A percentile compares a stretch with the other conserved stretches of the same genome.
Evolutionary conservation across 2,113 vertebrate species (phyloP).

Genomic region (Crotalus tigris): DNA sequence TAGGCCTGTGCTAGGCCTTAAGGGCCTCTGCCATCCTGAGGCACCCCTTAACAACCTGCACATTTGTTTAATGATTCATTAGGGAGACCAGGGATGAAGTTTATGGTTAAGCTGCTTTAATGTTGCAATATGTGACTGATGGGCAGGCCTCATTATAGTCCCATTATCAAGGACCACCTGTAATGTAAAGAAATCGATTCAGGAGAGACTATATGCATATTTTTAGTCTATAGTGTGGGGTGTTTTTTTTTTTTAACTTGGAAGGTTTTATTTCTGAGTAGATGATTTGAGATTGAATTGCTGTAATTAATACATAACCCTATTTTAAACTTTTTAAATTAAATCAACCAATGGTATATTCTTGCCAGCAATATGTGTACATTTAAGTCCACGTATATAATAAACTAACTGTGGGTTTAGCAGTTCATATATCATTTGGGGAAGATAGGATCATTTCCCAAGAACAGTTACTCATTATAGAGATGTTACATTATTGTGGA

Average conservation of each 20-base stretch:
- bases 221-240: neutral
- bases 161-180: neutral
- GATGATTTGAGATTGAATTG: constrained; percentile 2
- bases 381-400: constrained; percentile 49
- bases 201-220: neutral
- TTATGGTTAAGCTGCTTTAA: neutral
- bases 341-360: neutral
- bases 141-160: neutral
- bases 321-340: constrained; percentile 24
- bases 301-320: constrained; percentile 1
- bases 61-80: neutral
- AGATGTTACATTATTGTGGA: constrained; percentile 73
- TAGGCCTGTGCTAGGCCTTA: neutral
- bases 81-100: neutral
- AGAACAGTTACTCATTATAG: constrained; percentile 69
- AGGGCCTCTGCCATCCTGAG: neutral
- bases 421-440: constrained; percentile 63
- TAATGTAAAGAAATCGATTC: constrained; percentile 17
- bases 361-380: constrained; percentile 30
- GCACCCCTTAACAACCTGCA: neutral
- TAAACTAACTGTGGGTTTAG: constrained; percentile 33
- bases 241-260: constrained; percentile 23
- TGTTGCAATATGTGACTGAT: neutral
- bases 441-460: constrained; percentile 64
- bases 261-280: constrained; percentile 17